phyloP scores from a whole-genome alignment of 2,797 vertebrate genomes.

The Aeoliscus strigatus region DNA sequence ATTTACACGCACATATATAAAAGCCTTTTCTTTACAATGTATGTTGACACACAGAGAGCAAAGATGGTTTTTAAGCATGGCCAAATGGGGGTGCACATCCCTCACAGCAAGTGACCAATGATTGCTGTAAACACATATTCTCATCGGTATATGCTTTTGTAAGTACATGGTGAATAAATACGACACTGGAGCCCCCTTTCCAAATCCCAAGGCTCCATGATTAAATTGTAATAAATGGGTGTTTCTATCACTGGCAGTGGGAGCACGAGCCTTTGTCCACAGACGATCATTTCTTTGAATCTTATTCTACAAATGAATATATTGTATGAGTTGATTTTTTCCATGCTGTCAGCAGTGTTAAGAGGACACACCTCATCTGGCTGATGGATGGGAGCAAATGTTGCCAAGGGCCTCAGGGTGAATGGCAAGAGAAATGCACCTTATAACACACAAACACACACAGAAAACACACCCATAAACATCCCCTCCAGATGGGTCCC shows the following conservation, averaged over 20 bases:
- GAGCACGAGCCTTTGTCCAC: slow-evolving; percentile 44
- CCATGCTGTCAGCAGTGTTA: slow-evolving; percentile 68
- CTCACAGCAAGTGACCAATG: slow-evolving; percentile 8
- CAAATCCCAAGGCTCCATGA: slow-evolving; percentile 60
- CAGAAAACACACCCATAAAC: slow-evolving; percentile 47
- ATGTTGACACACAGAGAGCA: slow-evolving; percentile 7
- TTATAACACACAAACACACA: slow-evolving; percentile 30
- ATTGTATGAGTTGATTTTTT: slow-evolving; percentile 57
- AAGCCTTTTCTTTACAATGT: slow-evolving; percentile 25
- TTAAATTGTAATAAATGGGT: slow-evolving; percentile 64
- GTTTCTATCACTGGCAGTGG: slow-evolving; percentile 60
- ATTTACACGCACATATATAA: slow-evolving; percentile 28
- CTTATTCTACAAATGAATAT: slow-evolving; percentile 76
- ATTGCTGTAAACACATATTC: slow-evolving; percentile 21
- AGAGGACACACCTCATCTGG: slow-evolving; percentile 70
- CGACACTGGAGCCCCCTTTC: slow-evolving; percentile 25
- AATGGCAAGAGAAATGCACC: slow-evolving; percentile 66
- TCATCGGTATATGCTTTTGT: slow-evolving; percentile 13
- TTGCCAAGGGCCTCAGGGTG: slow-evolving; percentile 63
- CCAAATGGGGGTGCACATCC: slow-evolving; percentile 16
- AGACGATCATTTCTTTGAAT: slow-evolving; percentile 70
- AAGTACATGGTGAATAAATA: slow-evolving; percentile 25
- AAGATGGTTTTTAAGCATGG: slow-evolving; percentile 17
- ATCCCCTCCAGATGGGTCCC: slow-evolving; percentile 68
- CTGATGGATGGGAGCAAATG: slow-evolving; percentile 68